Evolutionary conservation across 2,888 invertebrate genomes (phyloP), one percentile per base, ranked within the genome.

Genomic region (Epinotia ramella): DNA sequence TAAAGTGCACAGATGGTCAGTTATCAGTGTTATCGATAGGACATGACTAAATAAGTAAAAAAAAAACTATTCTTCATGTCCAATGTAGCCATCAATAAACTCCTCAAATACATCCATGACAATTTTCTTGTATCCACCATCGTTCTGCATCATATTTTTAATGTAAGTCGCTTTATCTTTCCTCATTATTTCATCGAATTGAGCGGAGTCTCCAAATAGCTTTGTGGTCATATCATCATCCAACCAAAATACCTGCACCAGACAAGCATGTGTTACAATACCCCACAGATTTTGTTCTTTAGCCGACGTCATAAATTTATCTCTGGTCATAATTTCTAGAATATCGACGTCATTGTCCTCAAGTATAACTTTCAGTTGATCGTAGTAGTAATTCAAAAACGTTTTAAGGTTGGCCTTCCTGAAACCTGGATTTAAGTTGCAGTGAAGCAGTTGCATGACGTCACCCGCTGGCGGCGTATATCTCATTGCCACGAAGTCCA

Each of bases 391-490:
- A 73, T 94, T 86, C 24, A 96, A 80, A 76, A 96, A 92, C 7
- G 84, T 84, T 0, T 83, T 77, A 20, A 95, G 87, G 81, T 96
- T 89, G n/a, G 88, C 80, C 78, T 95, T 88, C n/a, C 96, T 88
- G 73, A 94, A 91, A 68, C 87, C 85, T 1, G 89, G 86, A 16
- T 95, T 90, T 46, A 95, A 87, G 81, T 95, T 95, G 69, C 96
- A 91, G 81, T 95, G 94, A 1, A 96, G 86, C 33, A 95, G 87
- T 40, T 95, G 86, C 85, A 95, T 93, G 1, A 96, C 89, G 81
- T 97, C 97, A 64, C 96, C 93, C 24, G 96, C 95, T 0, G 96
- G 96, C 0, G 97, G 96, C 18, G 95, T 95, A 83, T 96, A 97
- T 40, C 96, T 93, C 0, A 95, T 89, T 68, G 96, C 91, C 87